phyloP scores from a whole-genome alignment of 1,140 invertebrate genomes.

The Callitettix versicolor region DNA sequence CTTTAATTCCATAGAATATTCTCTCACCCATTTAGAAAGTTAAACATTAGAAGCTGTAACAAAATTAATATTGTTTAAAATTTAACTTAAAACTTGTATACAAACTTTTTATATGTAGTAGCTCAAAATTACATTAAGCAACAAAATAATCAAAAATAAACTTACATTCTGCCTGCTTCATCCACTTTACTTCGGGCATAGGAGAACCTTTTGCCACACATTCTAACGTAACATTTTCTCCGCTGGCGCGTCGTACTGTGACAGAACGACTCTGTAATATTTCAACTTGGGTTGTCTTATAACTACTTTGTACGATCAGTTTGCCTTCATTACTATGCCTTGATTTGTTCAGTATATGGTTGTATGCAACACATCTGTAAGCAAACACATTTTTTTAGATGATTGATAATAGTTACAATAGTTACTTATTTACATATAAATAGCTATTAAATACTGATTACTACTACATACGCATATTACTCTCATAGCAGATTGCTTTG shows the following conservation, averaged over 20 bases:
- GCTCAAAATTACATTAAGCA: too few relatives aligned
- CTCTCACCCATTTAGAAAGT: too few relatives aligned
- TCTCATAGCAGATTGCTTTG: too few relatives aligned
- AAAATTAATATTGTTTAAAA: too few relatives aligned
- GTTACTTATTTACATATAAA: too few relatives aligned
- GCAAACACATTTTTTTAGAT: conserved; percentile 4
- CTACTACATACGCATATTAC: too few relatives aligned
- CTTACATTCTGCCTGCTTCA: conserved; percentile 12
- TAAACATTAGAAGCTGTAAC: too few relatives aligned
- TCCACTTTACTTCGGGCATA: conserved; percentile 18
- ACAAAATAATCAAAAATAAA: background rate
- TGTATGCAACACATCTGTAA: conserved; percentile 18
- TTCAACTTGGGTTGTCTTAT: background rate
- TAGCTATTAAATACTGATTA: too few relatives aligned
- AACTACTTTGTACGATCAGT: background rate
- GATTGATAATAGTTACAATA: too few relatives aligned
- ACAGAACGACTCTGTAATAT: background rate
- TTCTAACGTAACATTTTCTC: conserved; percentile 10
- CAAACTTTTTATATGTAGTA: too few relatives aligned
- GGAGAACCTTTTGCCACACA: conserved; percentile 20
- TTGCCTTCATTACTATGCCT: conserved; percentile 1
- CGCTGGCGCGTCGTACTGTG: background rate
- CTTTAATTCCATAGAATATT: too few relatives aligned
- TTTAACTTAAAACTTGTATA: too few relatives aligned
- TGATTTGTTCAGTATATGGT: conserved; percentile 16